A percentile compares a stretch with the other conserved stretches of the same genome.
Conservation (phyloP, 2,888 invertebrate genomes). For the Melanostoma mellinum region DNA sequence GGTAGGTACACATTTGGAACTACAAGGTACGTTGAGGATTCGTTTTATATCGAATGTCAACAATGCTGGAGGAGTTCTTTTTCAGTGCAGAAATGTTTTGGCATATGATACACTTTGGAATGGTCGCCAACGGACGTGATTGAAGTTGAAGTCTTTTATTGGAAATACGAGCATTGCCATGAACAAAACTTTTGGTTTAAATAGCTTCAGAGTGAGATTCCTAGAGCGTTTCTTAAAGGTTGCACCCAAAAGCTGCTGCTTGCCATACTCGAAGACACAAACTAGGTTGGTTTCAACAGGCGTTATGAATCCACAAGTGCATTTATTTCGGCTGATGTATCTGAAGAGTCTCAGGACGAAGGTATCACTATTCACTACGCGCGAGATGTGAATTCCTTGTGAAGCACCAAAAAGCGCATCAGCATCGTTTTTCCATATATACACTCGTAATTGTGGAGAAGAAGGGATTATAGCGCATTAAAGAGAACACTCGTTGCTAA, state of each 20-base stretch:
- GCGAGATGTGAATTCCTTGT: conserved; percentile 5
- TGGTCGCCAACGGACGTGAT: conserved; percentile 7
- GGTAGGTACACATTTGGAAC: conserved; percentile 9
- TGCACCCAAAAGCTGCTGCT: background rate
- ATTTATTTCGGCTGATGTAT: conserved; percentile 24
- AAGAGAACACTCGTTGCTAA: conserved; percentile 39
- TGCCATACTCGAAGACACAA: too few relatives aligned
- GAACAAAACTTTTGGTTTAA: background rate
- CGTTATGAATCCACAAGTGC: conserved; percentile 23
- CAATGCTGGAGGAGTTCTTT: conserved; percentile 13
- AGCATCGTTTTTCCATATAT: background rate
- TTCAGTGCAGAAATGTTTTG: conserved; percentile 1
- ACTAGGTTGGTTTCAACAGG: too few relatives aligned
- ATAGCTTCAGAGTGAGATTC: conserved; percentile 22
- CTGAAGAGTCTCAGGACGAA: conserved; percentile 20
- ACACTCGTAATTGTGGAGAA: conserved; percentile 13
- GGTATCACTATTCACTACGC: conserved; percentile 35
- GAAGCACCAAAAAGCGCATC: conserved; percentile 27
- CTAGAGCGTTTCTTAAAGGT: too few relatives aligned
- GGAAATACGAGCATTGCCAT: background rate
- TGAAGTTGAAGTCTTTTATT: conserved; percentile 1
- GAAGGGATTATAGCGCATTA: conserved; percentile 56
- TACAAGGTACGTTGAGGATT: conserved; percentile 42
- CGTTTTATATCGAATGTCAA: conserved; percentile 46
- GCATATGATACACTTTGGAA: conserved; percentile 15